Conservation (phyloP, 2,797 vertebrate genomes). For the Uromys caudimaculatus region DNA sequence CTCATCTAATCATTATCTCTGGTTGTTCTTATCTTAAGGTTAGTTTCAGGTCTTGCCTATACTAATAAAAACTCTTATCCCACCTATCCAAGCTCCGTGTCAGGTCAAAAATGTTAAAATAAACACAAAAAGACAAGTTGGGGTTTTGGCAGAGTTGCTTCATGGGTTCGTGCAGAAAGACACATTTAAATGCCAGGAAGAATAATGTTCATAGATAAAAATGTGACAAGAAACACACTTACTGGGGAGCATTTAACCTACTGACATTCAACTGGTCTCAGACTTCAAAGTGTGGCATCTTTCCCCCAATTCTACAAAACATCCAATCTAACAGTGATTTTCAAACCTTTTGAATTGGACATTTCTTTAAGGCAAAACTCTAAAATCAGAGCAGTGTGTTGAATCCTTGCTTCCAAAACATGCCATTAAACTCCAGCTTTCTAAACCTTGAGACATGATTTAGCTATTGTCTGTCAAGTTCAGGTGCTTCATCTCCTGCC, state of each 20-base stretch:
- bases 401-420: conserved; percentile 51
- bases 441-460: neutral
- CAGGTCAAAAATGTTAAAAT: conserved; percentile 24
- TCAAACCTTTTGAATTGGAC: neutral
- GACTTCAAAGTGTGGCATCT: conserved; percentile 35
- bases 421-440: conserved; percentile 52
- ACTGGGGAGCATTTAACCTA: neutral
- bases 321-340: neutral
- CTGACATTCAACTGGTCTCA: conserved; percentile 4
- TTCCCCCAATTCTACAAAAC: neutral
- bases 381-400: conserved; percentile 48
- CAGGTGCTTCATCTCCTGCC: conserved; percentile 11
- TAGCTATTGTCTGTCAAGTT: neutral
- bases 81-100: neutral
- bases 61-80: conserved; percentile 12
- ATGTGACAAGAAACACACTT: conserved; percentile 18
- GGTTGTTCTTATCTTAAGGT: neutral
- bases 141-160: neutral
- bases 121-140: neutral
- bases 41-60: neutral
- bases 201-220: neutral
- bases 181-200: neutral
- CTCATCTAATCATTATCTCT: neutral
- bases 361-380: conserved; percentile 52
- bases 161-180: neutral